Conservation (phyloP, 2,888 invertebrate species). For the Papilio gigon region DNA sequence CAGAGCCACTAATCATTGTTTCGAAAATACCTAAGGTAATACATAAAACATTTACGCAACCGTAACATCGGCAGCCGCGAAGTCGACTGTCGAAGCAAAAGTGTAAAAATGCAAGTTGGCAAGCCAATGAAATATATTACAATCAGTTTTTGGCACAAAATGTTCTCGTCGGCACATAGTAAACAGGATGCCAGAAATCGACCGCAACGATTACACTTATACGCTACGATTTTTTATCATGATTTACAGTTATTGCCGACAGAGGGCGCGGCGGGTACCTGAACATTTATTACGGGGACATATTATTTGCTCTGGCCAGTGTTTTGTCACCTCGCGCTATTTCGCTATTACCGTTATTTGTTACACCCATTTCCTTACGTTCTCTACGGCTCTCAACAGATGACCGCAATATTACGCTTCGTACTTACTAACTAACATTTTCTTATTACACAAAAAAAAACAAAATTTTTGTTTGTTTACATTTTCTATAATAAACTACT, state of each 20-base stretch:
- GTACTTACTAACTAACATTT: slow-evolving; percentile 6
- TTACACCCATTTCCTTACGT: slow-evolving; percentile 29
- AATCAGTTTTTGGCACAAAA: slow-evolving; percentile 33
- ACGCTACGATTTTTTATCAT: slow-evolving; percentile 42
- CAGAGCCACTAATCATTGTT: not conserved
- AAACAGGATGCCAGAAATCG: slow-evolving; percentile 37
- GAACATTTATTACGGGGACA: slow-evolving; percentile 42
- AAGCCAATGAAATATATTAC: slow-evolving; percentile 22
- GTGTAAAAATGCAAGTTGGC: slow-evolving; percentile 25
- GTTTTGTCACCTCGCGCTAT: slow-evolving; percentile 39
- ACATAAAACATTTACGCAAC: slow-evolving; percentile 14
- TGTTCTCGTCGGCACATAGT: slow-evolving; percentile 25
- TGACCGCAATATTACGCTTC: slow-evolving; percentile 9
- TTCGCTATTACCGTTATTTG: slow-evolving; percentile 32
- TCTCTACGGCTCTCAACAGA: slow-evolving; percentile 33
- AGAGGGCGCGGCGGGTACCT: slow-evolving; percentile 40
- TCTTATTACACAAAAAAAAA: too few relatives aligned
- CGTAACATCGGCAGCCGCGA: slow-evolving; percentile 2
- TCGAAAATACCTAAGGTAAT: not conserved
- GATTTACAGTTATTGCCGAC: slow-evolving; percentile 46
- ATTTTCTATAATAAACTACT: not conserved
- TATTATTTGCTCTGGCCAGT: slow-evolving; percentile 45
- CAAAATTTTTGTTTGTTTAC: too few relatives aligned
- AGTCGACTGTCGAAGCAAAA: slow-evolving; percentile 3
- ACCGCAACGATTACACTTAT: slow-evolving; percentile 31